Evolutionary conservation across 2,113 vertebrate genomes (phyloP), one percentile per base, ranked within the genome.

Genomic region (Stigmatopora nigra): DNA sequence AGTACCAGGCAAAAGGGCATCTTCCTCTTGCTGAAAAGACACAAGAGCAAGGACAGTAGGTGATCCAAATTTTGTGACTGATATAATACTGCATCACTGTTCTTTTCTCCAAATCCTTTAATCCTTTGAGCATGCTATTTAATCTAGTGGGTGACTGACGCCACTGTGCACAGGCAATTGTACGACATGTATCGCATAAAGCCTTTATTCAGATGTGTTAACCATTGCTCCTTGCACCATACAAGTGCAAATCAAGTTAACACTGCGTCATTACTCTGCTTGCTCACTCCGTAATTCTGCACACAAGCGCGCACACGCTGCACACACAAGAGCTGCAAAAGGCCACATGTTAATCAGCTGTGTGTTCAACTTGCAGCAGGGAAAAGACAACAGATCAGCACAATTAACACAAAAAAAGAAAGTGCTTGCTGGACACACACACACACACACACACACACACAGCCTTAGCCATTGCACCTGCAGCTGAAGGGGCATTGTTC

Each of bases 391-490:
- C 84, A 88, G 81, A 83, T 87, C 83, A 84, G 83, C 88, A 89
- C 89, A 88, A 91, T 90, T 87, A 90, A 89, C 89, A 89, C 89
- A 89, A 90, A 89, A 89, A 91, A 87, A 88, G 86, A 84, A 87
- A 90, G 82, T 82, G 77, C 64, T 81, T 77, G 58, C 77, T 63
- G 31, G 60, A 47, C 72, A 31, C 25, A 31, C 71, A 76, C 63
- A 70, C 61, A 64, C n/a, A 25, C 64, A 70, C 47, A 61, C 13
- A 45, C 66, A 71, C 77, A 75, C 71, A 76, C 63, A 70, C 61
- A 64, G 82, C 72, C 74, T 86, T 77, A 82, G 79, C 78, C 76
- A 82, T 76, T 88, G 88, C 91, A 92, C 91, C 91, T 92, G 91
- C 90, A 89, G 86, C 83, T 83, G 73, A 82, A 77, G 77, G 77